Percentiles rank a stretch among this genome's conserved stretches.
Conservation (phyloP, 2,888 invertebrate species). For the Caenorhabditis japonica region DNA sequence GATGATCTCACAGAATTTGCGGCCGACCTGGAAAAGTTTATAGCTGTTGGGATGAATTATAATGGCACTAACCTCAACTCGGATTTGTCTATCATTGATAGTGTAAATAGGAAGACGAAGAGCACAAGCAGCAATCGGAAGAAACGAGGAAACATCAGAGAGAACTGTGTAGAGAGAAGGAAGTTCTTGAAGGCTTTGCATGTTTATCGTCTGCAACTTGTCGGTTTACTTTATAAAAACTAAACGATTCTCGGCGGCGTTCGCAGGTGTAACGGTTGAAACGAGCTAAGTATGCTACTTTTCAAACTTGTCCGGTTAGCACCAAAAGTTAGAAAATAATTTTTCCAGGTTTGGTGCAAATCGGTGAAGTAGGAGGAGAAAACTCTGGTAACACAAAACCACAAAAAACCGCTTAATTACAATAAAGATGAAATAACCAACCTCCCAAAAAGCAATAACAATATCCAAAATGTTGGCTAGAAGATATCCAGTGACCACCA, state of each 20-base stretch:
- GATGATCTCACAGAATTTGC: conserved; percentile 46
- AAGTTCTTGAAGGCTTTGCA: conserved; percentile 46
- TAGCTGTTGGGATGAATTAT: not conserved
- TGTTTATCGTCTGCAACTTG: conserved; percentile 48
- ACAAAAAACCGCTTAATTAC: no score
- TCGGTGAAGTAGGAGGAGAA: no score
- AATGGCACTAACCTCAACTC: conserved; percentile 69
- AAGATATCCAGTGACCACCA: conserved; percentile 66
- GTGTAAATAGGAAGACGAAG: conserved; percentile 65
- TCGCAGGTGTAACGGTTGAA: no score
- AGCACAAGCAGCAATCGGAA: conserved; percentile 66
- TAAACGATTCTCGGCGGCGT: no score
- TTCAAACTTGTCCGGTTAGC: not conserved
- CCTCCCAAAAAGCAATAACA: conserved; percentile 65
- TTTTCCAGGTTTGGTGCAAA: no score
- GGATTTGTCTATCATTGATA: conserved; percentile 62
- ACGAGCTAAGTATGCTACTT: no score
- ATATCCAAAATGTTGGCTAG: conserved; percentile 65
- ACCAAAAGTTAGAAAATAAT: not conserved
- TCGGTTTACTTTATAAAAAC: no score
- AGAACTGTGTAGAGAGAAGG: conserved; percentile 58
- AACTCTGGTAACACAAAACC: no score
- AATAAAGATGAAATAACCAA: no score
- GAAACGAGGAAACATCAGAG: conserved; percentile 66
- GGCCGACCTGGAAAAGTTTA: conserved; percentile 36